Percentiles rank a stretch among this genome's conserved stretches.
phyloP scores from a whole-genome alignment of 1,140 invertebrate species.

The Eriocheir sinensis region DNA sequence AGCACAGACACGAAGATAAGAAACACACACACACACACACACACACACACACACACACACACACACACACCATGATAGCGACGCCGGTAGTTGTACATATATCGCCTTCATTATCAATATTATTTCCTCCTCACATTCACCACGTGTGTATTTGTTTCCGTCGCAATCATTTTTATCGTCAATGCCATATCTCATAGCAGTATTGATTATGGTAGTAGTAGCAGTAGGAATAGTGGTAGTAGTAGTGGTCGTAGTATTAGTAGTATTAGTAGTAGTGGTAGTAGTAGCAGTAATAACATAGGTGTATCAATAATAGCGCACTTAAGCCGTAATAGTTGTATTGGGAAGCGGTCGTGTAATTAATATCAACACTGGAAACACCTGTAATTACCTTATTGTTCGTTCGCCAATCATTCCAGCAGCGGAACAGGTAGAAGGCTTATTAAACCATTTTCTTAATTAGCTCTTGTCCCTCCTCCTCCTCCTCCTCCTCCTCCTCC shows the following conservation, averaged over 20 bases:
- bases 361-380: neutral
- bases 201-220: neutral
- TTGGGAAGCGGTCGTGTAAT: neutral
- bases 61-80: conserved; percentile 22
- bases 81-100: too few relatives aligned
- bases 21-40: too few relatives aligned
- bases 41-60: neutral
- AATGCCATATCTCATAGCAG: too few relatives aligned
- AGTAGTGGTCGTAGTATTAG: conserved; percentile 6
- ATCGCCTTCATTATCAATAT: too few relatives aligned
- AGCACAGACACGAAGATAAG: too few relatives aligned
- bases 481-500: conserved; percentile 10
- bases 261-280: conserved; percentile 12
- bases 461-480: neutral
- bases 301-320: neutral
- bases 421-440: neutral
- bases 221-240: neutral
- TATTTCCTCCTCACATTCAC: too few relatives aligned
- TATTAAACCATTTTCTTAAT: conserved; percentile 27
- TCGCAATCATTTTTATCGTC: too few relatives aligned
- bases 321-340: conserved; percentile 11
- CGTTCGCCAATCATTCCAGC: neutral
- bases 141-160: too few relatives aligned
- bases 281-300: neutral
- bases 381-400: neutral